A percentile compares a stretch with the other conserved stretches of the same genome.
phyloP scores from a whole-genome alignment of 2,888 invertebrate species.

The Protonemura montana region DNA sequence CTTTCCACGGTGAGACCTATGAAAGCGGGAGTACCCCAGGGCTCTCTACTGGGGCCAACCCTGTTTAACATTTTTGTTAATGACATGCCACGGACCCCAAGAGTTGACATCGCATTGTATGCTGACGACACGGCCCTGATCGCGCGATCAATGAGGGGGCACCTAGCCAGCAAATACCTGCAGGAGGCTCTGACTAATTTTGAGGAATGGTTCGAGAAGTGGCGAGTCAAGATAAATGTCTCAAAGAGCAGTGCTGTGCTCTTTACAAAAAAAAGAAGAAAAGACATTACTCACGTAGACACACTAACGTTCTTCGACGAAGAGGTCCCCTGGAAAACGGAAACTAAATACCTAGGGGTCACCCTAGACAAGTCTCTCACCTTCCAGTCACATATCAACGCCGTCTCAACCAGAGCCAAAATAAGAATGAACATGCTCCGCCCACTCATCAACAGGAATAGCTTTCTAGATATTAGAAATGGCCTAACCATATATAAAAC shows the following conservation, averaged over 20 bases:
- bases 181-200: conserved; percentile 31
- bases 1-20: neutral
- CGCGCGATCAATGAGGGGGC: neutral
- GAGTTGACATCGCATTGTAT: neutral
- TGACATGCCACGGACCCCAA: conserved; percentile 28
- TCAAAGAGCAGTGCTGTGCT: conserved; percentile 14
- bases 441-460: conserved; percentile 21
- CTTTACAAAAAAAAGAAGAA: neutral
- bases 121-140: conserved; percentile 22
- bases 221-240: conserved; percentile 40
- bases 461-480: neutral
- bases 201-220: conserved; percentile 13
- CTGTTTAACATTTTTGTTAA: conserved; percentile 36
- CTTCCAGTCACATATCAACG: neutral
- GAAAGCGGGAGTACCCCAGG: conserved; percentile 35
- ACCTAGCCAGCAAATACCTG: neutral
- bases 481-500: neutral
- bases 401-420: neutral
- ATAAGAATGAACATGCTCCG: neutral
- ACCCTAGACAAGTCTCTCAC: conserved; percentile 1
- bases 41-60: conserved; percentile 34
- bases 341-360: conserved; percentile 32
- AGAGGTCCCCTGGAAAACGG: neutral
- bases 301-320: neutral
- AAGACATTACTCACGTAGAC: too few species aligned